These are phyloP conservation scores for Ostrea edulis DNA, from an alignment of 1,140 invertebrate genomes.

Conservation along the genomic window DNA sequence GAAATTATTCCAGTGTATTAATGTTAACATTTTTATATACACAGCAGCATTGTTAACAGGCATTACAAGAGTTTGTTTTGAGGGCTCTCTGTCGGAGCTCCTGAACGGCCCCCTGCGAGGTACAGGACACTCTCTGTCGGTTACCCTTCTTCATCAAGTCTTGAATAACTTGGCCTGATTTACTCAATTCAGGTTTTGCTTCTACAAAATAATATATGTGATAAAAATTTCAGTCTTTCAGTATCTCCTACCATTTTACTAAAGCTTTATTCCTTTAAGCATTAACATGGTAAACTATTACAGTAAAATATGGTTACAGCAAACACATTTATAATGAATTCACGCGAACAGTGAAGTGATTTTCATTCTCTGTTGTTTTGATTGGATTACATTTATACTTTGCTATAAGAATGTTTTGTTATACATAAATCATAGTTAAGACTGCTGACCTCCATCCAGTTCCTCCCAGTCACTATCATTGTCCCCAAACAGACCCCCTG, in stretches of 20 bases:
- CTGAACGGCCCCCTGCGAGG: conserved; percentile 47
- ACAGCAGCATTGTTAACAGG: neutral
- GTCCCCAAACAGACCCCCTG: conserved; percentile 65
- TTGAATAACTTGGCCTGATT: conserved; percentile 68
- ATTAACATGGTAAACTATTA: too few relatives aligned
- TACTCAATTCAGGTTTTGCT: conserved; percentile 64
- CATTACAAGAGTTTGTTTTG: conserved; percentile 43
- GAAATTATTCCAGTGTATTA: too few relatives aligned
- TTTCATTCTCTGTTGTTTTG: too few relatives aligned
- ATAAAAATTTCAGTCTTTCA: too few relatives aligned
- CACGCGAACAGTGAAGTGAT: too few relatives aligned
- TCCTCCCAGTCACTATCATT: conserved; percentile 77
- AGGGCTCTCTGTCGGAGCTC: conserved; percentile 49
- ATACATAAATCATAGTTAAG: neutral
- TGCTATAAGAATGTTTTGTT: too few relatives aligned
- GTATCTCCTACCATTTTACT: too few relatives aligned
- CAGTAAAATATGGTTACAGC: too few relatives aligned
- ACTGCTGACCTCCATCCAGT: conserved; percentile 67
- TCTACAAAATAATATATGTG: conserved; percentile 43
- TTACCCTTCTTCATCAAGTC: conserved; percentile 61
- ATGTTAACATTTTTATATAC: too few relatives aligned
- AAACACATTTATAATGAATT: too few relatives aligned
- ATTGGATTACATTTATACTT: too few relatives aligned
- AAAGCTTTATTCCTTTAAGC: too few relatives aligned
- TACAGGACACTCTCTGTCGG: conserved; percentile 62